Evolutionary conservation across 2,113 vertebrate species (phyloP), one percentile per base, ranked within the genome.

Genomic region (Cynocephalus volans): DNA sequence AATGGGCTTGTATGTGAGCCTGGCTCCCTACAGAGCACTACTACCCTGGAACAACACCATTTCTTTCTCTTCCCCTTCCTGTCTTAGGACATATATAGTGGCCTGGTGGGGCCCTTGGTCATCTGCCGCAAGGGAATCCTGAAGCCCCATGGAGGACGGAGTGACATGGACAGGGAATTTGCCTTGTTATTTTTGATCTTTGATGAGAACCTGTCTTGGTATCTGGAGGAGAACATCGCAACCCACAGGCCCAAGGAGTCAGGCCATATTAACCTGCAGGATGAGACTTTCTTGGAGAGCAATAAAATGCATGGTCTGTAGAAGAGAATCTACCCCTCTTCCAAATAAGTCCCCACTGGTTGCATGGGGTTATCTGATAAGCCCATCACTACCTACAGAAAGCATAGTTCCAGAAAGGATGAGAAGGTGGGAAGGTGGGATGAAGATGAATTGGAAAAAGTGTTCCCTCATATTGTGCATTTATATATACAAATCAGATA

Each of bases 141-240:
- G 90, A 70, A 6, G 0, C 1, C 97, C 1, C 6, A 83, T 50
- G 98, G 99, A 6, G 7, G 86, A 88, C 97, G 98, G 36, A 98
- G 84, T 94, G 98, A 98, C 52, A 65, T 98, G 2, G 97, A 97
- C 95, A 96, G 95, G n/a, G 99, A 99, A 94, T 99, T 99, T 97
- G 98, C 98, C n/a, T 98, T 99, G 2, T 97, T 99, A 26, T 99
- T 99, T 97, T 97, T 99, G 96, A 97, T 99, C 73, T 99, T 99
- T 98, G 99, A 99, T 98, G 99, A 99, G 90, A 99, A 99, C 80
- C 96, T 98, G 45, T 99, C 99, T 82, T 99, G 99, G 99, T 99
- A 99, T 97, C 97, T 99, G 92, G 97, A 99, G 58, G 98, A 99
- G 67, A 99, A 99, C 17, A 93, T 99, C 90, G 50, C 98, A 83